These are phyloP conservation scores for Jordanella pulchra DNA, from an alignment of 2,797 vertebrate genomes.

Conservation along the genomic window DNA sequence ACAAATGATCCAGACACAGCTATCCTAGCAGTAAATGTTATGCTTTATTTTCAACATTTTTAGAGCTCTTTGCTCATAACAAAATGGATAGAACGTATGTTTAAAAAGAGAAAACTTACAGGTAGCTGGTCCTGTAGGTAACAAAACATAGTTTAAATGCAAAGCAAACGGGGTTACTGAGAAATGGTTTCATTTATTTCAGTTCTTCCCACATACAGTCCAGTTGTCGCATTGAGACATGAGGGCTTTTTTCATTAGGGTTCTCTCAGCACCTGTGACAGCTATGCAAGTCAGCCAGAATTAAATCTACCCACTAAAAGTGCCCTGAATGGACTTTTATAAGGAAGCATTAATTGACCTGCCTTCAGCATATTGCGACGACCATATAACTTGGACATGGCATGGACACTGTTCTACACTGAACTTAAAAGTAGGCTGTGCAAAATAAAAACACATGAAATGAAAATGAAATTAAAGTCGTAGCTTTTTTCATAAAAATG, in stretches of 20 bases:
- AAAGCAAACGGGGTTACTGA: conserved; percentile 23
- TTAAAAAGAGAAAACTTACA: conserved; percentile 22
- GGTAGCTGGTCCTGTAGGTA: conserved; percentile 4
- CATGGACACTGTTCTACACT: conserved; percentile 1
- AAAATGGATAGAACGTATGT: conserved; percentile 16
- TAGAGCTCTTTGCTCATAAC: conserved; percentile 6
- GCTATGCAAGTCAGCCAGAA: conserved; percentile 19
- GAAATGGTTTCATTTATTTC: conserved; percentile 32
- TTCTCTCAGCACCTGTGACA: conserved; percentile 17
- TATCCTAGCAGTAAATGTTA: neutral
- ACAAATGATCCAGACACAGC: conserved; percentile 12
- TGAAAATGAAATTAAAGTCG: too few relatives aligned
- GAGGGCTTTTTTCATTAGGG: conserved; percentile 28
- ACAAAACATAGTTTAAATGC: conserved; percentile 6
- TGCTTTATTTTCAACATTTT: neutral
- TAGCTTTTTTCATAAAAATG: conserved; percentile 1
- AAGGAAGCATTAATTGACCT: neutral
- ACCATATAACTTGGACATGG: neutral
- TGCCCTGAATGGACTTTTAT: conserved; percentile 9
- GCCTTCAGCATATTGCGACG: conserved; percentile 15
- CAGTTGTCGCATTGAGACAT: conserved; percentile 20
- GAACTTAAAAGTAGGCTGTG: too few relatives aligned
- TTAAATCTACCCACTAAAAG: conserved; percentile 18
- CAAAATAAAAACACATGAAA: too few relatives aligned
- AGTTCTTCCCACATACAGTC: conserved; percentile 2